Evolutionary conservation across 2,113 vertebrate genomes (phyloP), one percentile per base, ranked within the genome.

Genomic region (Gymnarchus niloticus): DNA sequence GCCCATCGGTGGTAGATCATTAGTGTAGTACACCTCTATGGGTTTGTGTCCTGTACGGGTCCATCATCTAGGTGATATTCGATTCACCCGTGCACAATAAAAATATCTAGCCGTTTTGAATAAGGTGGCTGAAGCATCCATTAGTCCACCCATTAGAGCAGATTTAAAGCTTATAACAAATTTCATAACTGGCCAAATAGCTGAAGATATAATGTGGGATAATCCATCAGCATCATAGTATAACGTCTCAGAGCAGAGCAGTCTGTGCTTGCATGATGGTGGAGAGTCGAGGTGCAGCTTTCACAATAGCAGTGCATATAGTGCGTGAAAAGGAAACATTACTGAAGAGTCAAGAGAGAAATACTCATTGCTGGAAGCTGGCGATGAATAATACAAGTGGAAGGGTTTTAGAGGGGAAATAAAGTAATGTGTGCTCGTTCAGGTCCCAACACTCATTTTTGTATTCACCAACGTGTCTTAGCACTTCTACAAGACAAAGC

Each of bases 1-100:
- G 91, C 49, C 49, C 48, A 82, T 19, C n/a, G n/a, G n/a, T 33
- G n/a, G 28, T 54, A 37, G 25, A 82, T 21, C 76, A 82, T 28
- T 6, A 56, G 54, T 28, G 25, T 54, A 78, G 23, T 21, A 78
- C 44, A 82, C n/a, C 49, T 54, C 14, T 14, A 33, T 54, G 25
- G n/a, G 25, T 12, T 69, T 54, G 54, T 3, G 25, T 25, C 80
- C 25, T 14, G 23, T 82, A 54, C 49, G 1, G 2, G 8, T 3
- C 76, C 21, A 17, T 54, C 25, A 33, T 33, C n/a, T 33, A n/a
- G 25, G 25, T 82, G 51, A 37, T 82, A n/a, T n/a, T 21, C 23
- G 56, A 57, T 57, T 17, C 56, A 57, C 56, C 56, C 8, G 10
- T 57, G 14, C 23, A 1, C 12, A 57, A 57, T 21, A 57, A 10